Base-by-base conservation (phyloP, 1,140 invertebrate genomes). In the Ruditapes philippinarum region DNA sequence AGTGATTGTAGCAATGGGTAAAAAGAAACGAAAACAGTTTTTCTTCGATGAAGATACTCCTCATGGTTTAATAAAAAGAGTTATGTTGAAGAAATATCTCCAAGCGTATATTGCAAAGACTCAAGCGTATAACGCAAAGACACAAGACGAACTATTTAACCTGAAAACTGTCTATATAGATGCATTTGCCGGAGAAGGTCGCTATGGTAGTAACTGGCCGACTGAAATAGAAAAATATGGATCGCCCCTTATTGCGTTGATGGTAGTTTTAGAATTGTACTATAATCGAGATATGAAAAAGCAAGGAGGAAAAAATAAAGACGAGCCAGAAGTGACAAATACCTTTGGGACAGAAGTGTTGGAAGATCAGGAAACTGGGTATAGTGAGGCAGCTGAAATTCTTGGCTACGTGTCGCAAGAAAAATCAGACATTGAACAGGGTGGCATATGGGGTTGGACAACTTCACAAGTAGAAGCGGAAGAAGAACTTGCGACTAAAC, bases 11-110 rank as follows among this genome's bases (percentile, higher is more conserved):
- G 31, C 22, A 78, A 78, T 78, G 73, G 73, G 22, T 11, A 78
- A 49, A 14, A 78, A 45, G 42, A 78, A 42, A 25, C 25, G 62
- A 49, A 12, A 49, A 14, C 17, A 5, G 22, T 17, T 38, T 19
- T 80, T 51, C 70, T 54, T 82, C 70, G 14, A 68, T 60, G 9
- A 76, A 45, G 38, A 82, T 74, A 19, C 79, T 28, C 14, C 70
- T 40, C 65, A 74, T 33, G 33, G 81, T 51, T 42, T 73, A 60
- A 14, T 89, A 36, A 33, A 45, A 49, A 38, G 80, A 60, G 4
- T 68, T 22, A 33, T 89, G 68, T 60, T 57, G 45, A 80, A 83
- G 28, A 42, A 89, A 51, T 80, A 89, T 78, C 4, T 80, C n/a
- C 49, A 89, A 42, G 88, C 88, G 17, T 82, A 54, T n/a, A 83